A percentile compares a stretch with the other conserved stretches of the same genome.
These are phyloP conservation scores for Embiotoca jacksoni DNA, from an alignment of 2,113 vertebrate genomes.

Conservation along the genomic window DNA sequence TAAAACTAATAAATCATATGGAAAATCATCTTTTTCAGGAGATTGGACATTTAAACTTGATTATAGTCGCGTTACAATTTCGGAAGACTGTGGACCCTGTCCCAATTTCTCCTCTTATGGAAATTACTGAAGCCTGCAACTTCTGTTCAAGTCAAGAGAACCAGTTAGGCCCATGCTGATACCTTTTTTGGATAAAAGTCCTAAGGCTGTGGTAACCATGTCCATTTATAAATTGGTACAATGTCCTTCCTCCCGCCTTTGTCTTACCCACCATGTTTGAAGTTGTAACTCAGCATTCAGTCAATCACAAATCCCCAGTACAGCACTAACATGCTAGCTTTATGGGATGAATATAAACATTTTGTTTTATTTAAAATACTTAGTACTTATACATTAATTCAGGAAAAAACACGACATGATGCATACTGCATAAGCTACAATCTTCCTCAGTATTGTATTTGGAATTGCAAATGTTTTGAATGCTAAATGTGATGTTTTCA, in stretches of 20 bases:
- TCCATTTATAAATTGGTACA: slow-evolving; percentile 24
- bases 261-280: slow-evolving; percentile 4
- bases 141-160: slow-evolving; percentile 47
- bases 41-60: slow-evolving; percentile 56
- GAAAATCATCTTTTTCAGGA: slow-evolving; percentile 38
- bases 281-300: background rate
- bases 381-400: background rate
- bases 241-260: background rate
- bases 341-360: background rate
- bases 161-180: slow-evolving; percentile 27
- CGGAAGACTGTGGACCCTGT: slow-evolving; percentile 12
- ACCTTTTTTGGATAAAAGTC: slow-evolving; percentile 69
- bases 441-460: background rate
- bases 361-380: background rate
- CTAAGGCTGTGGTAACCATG: slow-evolving; percentile 4
- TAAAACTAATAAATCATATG: slow-evolving; percentile 53
- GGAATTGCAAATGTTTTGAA: background rate
- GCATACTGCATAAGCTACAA: too few relatives aligned
- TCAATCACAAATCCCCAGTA: background rate
- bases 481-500: slow-evolving; percentile 1
- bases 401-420: too few relatives aligned
- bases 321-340: background rate
- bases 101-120: slow-evolving; percentile 56
- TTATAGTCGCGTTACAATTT: slow-evolving; percentile 60
- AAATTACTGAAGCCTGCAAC: slow-evolving; percentile 57